Evolutionary conservation across 1,140 invertebrate genomes (phyloP).

Genomic region (Euura lappo): DNA sequence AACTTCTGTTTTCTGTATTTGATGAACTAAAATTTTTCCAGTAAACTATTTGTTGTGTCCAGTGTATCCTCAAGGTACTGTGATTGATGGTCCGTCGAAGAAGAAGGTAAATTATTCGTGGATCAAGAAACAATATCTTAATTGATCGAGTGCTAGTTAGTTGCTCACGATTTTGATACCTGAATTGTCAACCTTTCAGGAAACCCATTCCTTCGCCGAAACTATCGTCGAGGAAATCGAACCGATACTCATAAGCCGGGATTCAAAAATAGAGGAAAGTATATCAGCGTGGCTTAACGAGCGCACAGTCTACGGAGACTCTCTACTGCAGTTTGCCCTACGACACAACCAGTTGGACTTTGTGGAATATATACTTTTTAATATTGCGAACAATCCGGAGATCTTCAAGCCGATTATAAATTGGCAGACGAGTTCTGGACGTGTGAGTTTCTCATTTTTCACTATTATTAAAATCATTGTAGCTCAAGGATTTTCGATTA

Average conservation of each 20-base stretch:
- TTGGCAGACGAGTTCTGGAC: slow-evolving; percentile 44
- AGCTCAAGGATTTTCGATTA: slow-evolving; percentile 20
- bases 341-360: slow-evolving; percentile 41
- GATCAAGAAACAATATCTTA: too few species aligned
- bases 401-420: slow-evolving; percentile 38
- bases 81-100: too few species aligned
- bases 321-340: slow-evolving; percentile 48
- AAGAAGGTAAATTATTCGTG: too few species aligned
- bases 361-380: slow-evolving; percentile 38
- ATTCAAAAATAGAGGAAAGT: slow-evolving; percentile 11
- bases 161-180: too few species aligned
- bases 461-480: slow-evolving; percentile 17
- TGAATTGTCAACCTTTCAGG: background rate
- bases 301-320: slow-evolving; percentile 45
- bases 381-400: slow-evolving; percentile 36
- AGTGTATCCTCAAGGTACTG: too few species aligned
- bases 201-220: slow-evolving; percentile 31
- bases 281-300: slow-evolving; percentile 35
- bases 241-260: slow-evolving; percentile 27
- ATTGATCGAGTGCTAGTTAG: too few species aligned
- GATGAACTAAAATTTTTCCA: too few species aligned
- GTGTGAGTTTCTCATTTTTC: slow-evolving; percentile 28
- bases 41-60: too few species aligned
- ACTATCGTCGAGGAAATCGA: slow-evolving; percentile 32
- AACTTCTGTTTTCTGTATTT: too few species aligned